A percentile compares a stretch with the other conserved stretches of the same genome.
These are phyloP conservation scores for Graptemys geographica DNA, from an alignment of 2,797 vertebrate genomes.

Conservation along the genomic window DNA sequence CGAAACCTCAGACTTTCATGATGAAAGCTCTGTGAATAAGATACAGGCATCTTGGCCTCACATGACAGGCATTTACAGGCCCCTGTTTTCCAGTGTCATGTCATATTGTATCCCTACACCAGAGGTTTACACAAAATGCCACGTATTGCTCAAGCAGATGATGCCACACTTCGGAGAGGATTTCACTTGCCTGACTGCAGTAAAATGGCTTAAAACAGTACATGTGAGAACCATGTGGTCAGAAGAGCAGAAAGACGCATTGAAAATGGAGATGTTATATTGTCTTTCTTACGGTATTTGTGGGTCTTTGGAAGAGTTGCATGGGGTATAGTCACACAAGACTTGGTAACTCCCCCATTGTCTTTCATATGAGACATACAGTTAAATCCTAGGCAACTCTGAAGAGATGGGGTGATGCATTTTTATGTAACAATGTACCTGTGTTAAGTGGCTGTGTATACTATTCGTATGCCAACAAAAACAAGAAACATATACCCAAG, in stretches of 20 bases:
- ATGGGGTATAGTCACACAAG: not conserved
- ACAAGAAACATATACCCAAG: not conserved
- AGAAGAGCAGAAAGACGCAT: not conserved
- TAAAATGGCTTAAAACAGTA: rapidly evolving
- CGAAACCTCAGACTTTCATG: rapidly evolving
- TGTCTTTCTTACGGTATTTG: not conserved
- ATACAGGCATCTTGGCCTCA: not conserved
- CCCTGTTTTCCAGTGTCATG: rapidly evolving
- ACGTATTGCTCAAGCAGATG: not conserved
- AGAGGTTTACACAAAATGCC: rapidly evolving
- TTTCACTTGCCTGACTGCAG: rapidly evolving
- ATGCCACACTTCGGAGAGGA: not conserved
- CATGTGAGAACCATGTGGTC: not conserved
- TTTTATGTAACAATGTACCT: not conserved
- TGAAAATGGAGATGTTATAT: not conserved
- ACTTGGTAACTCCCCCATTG: not conserved
- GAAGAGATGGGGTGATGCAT: not conserved
- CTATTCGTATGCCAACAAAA: not conserved
- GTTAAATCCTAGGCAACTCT: not conserved
- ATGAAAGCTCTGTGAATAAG: rapidly evolving
- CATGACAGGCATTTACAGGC: rapidly evolving
- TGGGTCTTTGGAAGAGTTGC: not conserved
- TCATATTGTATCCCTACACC: rapidly evolving
- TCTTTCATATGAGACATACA: not conserved
- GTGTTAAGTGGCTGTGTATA: not conserved